These are phyloP conservation scores for Planococcus citri DNA, from an alignment of 1,140 invertebrate genomes.

Conservation along the genomic window DNA sequence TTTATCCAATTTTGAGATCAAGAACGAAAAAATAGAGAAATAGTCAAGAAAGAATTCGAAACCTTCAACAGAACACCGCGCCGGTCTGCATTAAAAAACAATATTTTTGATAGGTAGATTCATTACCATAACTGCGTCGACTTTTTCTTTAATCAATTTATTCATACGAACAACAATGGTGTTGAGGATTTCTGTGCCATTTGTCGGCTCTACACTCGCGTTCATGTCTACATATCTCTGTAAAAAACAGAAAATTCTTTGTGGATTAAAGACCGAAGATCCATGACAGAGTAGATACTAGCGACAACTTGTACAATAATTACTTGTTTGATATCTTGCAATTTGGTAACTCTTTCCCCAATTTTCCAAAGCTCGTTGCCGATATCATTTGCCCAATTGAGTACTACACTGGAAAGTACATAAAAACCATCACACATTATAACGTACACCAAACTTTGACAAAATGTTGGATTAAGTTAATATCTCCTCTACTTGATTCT, in stretches of 20 bases:
- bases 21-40: too few species aligned
- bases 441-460: too few species aligned
- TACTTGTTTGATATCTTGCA: conserved; percentile 45
- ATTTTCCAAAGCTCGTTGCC: conserved; percentile 48
- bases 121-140: conserved; percentile 59
- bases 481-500: too few species aligned
- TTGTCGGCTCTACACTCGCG: conserved; percentile 56
- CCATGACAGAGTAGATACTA: background rate
- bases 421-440: too few species aligned
- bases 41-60: background rate
- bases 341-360: conserved; percentile 43
- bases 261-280: background rate
- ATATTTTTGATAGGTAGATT: background rate
- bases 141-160: conserved; percentile 65
- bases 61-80: background rate
- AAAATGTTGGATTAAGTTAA: too few species aligned
- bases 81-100: background rate
- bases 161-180: conserved; percentile 60
- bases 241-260: conserved; percentile 28
- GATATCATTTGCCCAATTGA: conserved; percentile 43
- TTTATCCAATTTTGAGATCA: too few species aligned
- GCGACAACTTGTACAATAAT: conserved; percentile 27
- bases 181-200: conserved; percentile 56
- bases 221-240: conserved; percentile 62
- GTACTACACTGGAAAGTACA: background rate